Evolutionary conservation across 2,113 vertebrate species (phyloP), one percentile per base, ranked within the genome.

Genomic region (Paramisgurnus dabryanus): DNA sequence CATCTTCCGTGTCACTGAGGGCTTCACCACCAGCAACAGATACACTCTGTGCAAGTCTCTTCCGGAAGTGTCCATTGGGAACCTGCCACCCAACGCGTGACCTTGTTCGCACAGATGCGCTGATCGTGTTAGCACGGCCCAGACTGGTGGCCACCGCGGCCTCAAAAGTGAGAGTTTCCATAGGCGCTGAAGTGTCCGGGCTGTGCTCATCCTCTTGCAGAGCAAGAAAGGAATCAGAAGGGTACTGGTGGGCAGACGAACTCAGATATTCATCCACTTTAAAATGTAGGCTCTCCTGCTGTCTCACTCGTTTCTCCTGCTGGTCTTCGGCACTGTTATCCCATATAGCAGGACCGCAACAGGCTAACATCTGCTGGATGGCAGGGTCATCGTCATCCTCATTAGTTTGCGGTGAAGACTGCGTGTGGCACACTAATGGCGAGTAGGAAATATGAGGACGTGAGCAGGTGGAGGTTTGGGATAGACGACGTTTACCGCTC

Each of bases 151-250:
- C 97, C 87, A 98, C 95, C 0, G 97, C 97, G 1, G 96, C 97
- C 87, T 98, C 97, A 7, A 99, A 99, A 88, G 97, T 98, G 88
- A 99, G 93, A 4, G 96, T 98, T 92, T 99, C 97, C 94, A 98
- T 95, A 89, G 95, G 94, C 10, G 88, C 88, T 1, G 95, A 93
- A 80, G 96, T 95, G 93, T 98, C 97, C 2, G 96, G 97, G 90
- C 96, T 94, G 60, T 97, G 95, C 78, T 96, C 95, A 79, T 95
- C 97, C 64, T 99, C 97, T 60, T 95, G 96, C 76, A 95, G 91
- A 72, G 95, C 92, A 90, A 98, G 92, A 91, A 96, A 98, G 61
- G 97, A 97, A 92, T 99, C 97, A 0, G 97, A 98, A 84, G 97
- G 97, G 87, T 96, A 98, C 55, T 94, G 96, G 5, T 95, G 96